Evolutionary conservation across 2,113 vertebrate species (phyloP), one percentile per base, ranked within the genome.

Genomic region (Rhinichthys klamathensis): DNA sequence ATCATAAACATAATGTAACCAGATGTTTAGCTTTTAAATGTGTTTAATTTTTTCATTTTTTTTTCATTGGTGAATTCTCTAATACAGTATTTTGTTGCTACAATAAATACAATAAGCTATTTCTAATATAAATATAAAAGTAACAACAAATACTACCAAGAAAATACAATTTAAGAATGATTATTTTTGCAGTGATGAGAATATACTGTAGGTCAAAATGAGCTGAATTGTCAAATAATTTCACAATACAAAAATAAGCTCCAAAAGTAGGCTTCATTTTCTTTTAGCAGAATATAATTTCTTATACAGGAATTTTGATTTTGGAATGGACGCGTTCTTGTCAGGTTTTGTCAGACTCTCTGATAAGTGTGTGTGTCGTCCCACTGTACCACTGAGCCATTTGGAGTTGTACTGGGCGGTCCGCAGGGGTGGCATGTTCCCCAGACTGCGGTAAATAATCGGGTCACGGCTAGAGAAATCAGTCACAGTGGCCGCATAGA

Each of bases 361-460:
- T 69, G 30, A 69, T 72, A 41, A n/a, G 10, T 72, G 54, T 41
- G 67, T 49, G 56, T 9, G 21, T 21, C 80, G 83, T 6, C 90
- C 44, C 15, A 15, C 73, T 44, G 92, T 90, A 99, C 98, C 98
- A 13, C 98, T 98, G 65, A 99, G 95, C 98, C 98, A 99, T 78
- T 98, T 99, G 86, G 98, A 99, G 93, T 99, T 99, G 93, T 99
- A 99, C 90, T 99, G 97, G 0, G 97, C 98, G 0, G 96, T 97
- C 83, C 98, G 96, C 7, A 99, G 95, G 0, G 98, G 97, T 0
- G 97, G 97, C 89, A 98, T 93, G 30, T 92, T 85, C 1, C 98
- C 98, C 84, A 99, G 93, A 49, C 97, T 99, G 54, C 98, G 95
- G 91, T 99, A 99, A 88, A 99, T 96, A 80, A 98, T 97, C 0